These are phyloP conservation scores for Microlaimidae sp. DNA, from an alignment of 2,888 invertebrate genomes.

Conservation along the genomic window DNA sequence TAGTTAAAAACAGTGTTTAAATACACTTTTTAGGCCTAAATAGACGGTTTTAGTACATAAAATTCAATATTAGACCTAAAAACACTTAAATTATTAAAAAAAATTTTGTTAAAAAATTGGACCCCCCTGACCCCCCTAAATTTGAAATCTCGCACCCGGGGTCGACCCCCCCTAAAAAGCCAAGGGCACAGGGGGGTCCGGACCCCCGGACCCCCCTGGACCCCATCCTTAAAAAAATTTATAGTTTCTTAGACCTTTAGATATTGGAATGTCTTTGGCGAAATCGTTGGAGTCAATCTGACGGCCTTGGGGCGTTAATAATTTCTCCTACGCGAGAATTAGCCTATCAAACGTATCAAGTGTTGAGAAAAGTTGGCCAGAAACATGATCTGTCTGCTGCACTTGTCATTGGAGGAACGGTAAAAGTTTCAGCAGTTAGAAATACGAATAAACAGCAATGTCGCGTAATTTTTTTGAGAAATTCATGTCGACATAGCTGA, in stretches of 20 bases:
- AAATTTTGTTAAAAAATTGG: too few species aligned
- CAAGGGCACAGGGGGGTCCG: too few species aligned
- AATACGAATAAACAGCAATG: not conserved
- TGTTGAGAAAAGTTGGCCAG: conserved; percentile 63
- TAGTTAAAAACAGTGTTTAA: too few species aligned
- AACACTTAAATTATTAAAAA: too few species aligned
- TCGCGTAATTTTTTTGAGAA: conserved; percentile 9
- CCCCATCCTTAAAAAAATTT: too few species aligned
- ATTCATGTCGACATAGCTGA: conserved; percentile 46
- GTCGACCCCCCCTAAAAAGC: too few species aligned
- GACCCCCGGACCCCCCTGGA: too few species aligned
- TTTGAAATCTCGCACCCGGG: too few species aligned
- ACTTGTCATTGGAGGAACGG: conserved; percentile 57
- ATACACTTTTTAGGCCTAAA: too few species aligned
- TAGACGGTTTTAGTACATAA: too few species aligned
- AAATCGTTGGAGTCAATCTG: conserved; percentile 66
- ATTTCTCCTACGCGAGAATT: conserved; percentile 92
- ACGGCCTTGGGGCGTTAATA: conserved; percentile 80
- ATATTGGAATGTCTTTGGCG: conserved; percentile 47
- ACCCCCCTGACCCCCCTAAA: too few species aligned
- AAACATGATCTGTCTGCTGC: conserved; percentile 87
- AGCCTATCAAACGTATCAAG: conserved; percentile 89
- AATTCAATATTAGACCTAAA: too few species aligned
- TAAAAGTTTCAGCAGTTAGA: conserved; percentile 11
- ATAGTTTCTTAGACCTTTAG: conserved; percentile 27